Evolutionary conservation across 2,888 invertebrate species (phyloP).

Genomic region (Campoplex capitator): DNA sequence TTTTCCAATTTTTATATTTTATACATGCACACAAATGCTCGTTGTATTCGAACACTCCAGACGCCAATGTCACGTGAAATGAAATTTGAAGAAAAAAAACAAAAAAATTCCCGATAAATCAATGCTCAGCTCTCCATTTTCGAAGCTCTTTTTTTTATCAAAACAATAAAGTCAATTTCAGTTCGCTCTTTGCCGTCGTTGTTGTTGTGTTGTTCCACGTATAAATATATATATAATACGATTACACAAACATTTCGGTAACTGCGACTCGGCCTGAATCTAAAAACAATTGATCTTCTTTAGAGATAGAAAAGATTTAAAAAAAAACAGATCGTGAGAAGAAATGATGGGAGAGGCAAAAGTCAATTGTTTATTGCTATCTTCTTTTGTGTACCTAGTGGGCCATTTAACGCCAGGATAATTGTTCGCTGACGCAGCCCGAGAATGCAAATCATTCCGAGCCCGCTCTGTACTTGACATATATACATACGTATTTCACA

Average conservation of each 20-base stretch:
- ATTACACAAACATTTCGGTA: too few relatives aligned
- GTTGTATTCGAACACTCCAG: neutral
- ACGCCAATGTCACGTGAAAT: slow-evolving; percentile 1
- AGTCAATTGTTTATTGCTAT: slow-evolving; percentile 26
- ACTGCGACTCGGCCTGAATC: too few relatives aligned
- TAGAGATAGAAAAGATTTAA: neutral
- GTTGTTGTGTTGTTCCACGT: neutral
- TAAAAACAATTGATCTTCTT: too few relatives aligned
- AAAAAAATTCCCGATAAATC: neutral
- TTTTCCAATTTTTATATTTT: too few relatives aligned
- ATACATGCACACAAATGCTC: too few relatives aligned
- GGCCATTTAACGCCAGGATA: slow-evolving; percentile 24
- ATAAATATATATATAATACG: too few relatives aligned
- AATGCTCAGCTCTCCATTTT: neutral
- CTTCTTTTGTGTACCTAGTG: neutral
- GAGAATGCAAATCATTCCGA: slow-evolving; percentile 47
- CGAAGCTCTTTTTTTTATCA: neutral
- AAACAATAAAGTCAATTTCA: neutral
- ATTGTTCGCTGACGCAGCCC: slow-evolving; percentile 44
- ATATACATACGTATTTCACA: neutral
- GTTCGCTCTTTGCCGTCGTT: neutral
- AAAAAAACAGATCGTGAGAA: neutral
- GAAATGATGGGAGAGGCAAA: neutral
- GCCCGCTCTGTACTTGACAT: neutral
- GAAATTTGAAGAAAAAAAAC: too few relatives aligned